Conservation (phyloP, 1,140 invertebrate genomes). For the Eueides isabella region DNA sequence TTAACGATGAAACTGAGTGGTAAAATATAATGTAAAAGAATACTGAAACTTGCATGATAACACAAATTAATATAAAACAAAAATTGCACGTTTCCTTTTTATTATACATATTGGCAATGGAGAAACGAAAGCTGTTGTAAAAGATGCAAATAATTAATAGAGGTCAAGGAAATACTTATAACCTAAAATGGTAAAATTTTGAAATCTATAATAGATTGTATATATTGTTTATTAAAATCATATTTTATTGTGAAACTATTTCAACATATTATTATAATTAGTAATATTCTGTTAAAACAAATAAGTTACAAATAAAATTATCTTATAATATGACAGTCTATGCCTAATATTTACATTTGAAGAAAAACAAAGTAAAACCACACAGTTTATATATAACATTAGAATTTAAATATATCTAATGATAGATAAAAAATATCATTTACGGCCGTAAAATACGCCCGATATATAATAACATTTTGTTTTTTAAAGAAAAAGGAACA, state of each 20-base stretch:
- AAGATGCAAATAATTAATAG: constrained; percentile 26
- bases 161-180: constrained; percentile 39
- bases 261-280: not conserved
- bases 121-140: constrained; percentile 21
- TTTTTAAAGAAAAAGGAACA: no score
- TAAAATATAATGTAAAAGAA: constrained; percentile 27
- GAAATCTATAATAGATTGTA: not conserved
- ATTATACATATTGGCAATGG: constrained; percentile 22
- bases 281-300: not conserved
- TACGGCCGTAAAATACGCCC: no score
- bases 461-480: no score
- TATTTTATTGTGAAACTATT: not conserved
- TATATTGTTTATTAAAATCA: not conserved
- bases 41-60: constrained; percentile 21
- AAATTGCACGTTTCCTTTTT: constrained; percentile 15
- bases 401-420: not conserved
- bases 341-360: not conserved
- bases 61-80: constrained; percentile 30
- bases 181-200: constrained; percentile 21
- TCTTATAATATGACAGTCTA: no score
- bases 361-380: not conserved
- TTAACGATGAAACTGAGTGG: not conserved
- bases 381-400: not conserved
- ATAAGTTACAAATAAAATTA: not conserved
- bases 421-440: no score